phyloP scores from a whole-genome alignment of 2,797 vertebrate species.

The Arrhamphus sclerolepis region DNA sequence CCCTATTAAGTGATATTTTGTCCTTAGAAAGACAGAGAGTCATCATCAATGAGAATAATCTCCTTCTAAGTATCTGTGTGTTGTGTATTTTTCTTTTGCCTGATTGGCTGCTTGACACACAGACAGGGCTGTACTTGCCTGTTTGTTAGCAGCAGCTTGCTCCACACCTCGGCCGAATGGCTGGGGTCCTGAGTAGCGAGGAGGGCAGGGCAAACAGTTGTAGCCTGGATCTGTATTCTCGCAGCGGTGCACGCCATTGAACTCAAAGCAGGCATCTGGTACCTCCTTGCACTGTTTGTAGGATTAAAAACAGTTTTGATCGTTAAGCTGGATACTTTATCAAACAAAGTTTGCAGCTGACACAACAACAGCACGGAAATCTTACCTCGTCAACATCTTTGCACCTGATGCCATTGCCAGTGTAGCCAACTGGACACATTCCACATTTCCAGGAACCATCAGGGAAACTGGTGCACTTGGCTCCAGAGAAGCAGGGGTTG shows the following conservation, averaged over 20 bases:
- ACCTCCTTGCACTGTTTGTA: constrained; percentile 89
- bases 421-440: constrained; percentile 90
- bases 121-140: constrained; percentile 77
- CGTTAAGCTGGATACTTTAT: background rate
- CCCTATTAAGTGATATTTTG: constrained; percentile 22
- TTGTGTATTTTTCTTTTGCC: no score
- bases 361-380: background rate
- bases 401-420: constrained; percentile 91
- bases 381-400: constrained; percentile 93
- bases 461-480: constrained; percentile 89
- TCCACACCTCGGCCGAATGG: constrained; percentile 91
- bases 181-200: constrained; percentile 90
- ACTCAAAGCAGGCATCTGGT: constrained; percentile 91
- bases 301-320: constrained; percentile 5
- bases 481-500: constrained; percentile 94
- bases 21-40: constrained; percentile 13
- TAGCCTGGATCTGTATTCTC: constrained; percentile 96
- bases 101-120: background rate
- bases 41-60: background rate
- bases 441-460: constrained; percentile 98
- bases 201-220: constrained; percentile 94
- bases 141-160: constrained; percentile 90
- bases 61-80: background rate
- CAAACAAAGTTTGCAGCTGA: background rate
- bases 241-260: constrained; percentile 93